A percentile compares a stretch with the other conserved stretches of the same genome.
Evolutionary conservation across 2,888 invertebrate species (phyloP).

Genomic region (Spilarctia lutea): DNA sequence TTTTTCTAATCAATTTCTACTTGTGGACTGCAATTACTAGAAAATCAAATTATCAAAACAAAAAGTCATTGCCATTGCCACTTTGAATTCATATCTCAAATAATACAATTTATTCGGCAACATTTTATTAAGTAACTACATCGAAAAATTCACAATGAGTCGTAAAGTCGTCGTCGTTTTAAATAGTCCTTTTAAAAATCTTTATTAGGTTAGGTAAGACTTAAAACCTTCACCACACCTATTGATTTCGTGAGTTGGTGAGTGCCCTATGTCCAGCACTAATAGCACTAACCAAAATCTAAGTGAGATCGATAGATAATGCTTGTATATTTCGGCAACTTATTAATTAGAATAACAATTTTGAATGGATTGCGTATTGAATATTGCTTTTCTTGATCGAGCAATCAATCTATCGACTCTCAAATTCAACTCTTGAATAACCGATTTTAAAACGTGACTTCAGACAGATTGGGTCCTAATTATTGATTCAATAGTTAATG

Average conservation of each 20-base stretch:
- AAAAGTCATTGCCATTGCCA: not conserved
- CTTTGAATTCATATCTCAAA: not conserved
- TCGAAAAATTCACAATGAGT: no score
- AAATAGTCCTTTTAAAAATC: no score
- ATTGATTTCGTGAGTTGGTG: no score
- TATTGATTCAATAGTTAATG: constrained; percentile 66
- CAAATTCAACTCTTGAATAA: constrained; percentile 55
- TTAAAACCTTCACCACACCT: no score
- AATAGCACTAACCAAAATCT: not conserved
- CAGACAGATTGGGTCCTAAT: constrained; percentile 66
- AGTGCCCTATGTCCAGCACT: no score
- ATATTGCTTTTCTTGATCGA: constrained; percentile 14
- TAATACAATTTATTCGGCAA: no score
- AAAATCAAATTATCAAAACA: not conserved
- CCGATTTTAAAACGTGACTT: constrained; percentile 68
- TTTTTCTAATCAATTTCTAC: not conserved
- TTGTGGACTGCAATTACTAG: not conserved
- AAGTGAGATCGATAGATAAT: not conserved
- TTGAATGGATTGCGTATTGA: not conserved
- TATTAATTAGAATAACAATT: not conserved
- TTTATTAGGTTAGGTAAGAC: no score
- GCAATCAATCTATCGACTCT: constrained; percentile 66
- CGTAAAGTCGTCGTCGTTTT: no score
- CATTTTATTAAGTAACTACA: not conserved
- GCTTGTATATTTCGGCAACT: not conserved